These are phyloP conservation scores for Darevskia mixta DNA, from an alignment of 2,797 vertebrate genomes.

Conservation along the genomic window DNA sequence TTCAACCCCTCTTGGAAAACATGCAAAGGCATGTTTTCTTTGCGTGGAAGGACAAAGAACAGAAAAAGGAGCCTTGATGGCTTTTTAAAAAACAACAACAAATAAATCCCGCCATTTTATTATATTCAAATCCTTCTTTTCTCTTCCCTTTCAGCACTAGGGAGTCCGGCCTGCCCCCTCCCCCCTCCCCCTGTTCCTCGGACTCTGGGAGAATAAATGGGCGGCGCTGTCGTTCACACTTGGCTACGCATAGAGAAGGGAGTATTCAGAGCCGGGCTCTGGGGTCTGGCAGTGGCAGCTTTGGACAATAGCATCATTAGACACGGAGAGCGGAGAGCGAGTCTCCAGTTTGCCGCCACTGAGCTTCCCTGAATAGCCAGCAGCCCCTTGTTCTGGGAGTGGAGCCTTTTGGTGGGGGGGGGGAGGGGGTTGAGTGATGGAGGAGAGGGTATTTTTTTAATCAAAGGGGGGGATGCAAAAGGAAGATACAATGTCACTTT, in stretches of 20 bases:
- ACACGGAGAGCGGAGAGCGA: constrained; percentile 61
- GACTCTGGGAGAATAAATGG: constrained; percentile 81
- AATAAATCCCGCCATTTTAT: constrained; percentile 17
- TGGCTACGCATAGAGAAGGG: constrained; percentile 80
- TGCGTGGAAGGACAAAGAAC: constrained; percentile 8
- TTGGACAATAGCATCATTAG: constrained; percentile 68
- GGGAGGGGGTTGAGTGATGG: neutral
- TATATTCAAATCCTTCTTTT: constrained; percentile 57
- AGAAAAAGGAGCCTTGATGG: neutral
- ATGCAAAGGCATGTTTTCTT: constrained; percentile 32
- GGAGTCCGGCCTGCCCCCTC: constrained; percentile 64
- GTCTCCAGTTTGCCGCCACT: constrained; percentile 44
- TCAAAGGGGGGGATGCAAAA: neutral
- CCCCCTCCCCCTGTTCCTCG: constrained; percentile 60
- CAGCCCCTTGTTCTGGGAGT: rapidly evolving
- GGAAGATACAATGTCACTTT: neutral
- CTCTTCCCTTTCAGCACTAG: constrained; percentile 62
- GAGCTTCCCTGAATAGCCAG: constrained; percentile 60
- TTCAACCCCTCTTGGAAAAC: too few relatives aligned
- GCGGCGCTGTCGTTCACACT: constrained; percentile 80
- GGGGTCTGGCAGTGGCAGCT: constrained; percentile 74
- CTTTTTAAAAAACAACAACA: neutral
- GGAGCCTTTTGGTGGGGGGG: neutral
- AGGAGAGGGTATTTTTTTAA: neutral
- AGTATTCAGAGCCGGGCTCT: constrained; percentile 74